Evolutionary conservation across 2,113 vertebrate genomes (phyloP), one percentile per base, ranked within the genome.

Genomic region (Fulmarus glacialis): DNA sequence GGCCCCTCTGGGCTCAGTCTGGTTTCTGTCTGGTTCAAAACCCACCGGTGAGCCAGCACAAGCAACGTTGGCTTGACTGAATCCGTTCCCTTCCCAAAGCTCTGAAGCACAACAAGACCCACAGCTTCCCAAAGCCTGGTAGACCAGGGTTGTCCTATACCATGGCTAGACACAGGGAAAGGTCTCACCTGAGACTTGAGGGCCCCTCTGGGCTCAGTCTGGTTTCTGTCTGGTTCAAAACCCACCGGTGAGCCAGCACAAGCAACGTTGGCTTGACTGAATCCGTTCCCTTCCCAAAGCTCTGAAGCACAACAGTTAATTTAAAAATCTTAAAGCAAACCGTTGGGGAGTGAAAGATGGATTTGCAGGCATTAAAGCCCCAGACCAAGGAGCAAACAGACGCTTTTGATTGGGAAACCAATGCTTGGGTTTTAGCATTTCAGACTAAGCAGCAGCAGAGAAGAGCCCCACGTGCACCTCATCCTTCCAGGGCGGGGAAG

Each of bases 361-460:
- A 91, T 94, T 87, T 94, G 60, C 77, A 87, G 87, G 89, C 83
- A 66, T 52, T 91, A 89, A 77, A 96, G 79, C 36, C 66, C 45
- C 67, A 81, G 90, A 53, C 11, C 10, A 15, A 93, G 91, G 77
- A 93, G 72, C 83, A 95, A 45, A 66, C 67, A 81, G 93, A 74
- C 68, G 81, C 77, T 87, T 95, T 79, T 79, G 90, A 95, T 48
- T 73, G 86, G 90, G 89, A 94, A 96, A 97, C 95, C 96, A 84
- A 67, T 82, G 82, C 82, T 8, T 40, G 60, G 56, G 73, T 67
- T 95, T 95, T 88, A 93, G 55, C 88, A 43, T 87, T 92, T 89
- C 92, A 50, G 92, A 81, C 42, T 15, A 81, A 83, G 71, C 60
- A 91, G 89, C 55, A 43, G 91, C 79, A 87, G 48, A 30, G 68